Percentiles rank a stretch among this genome's conserved stretches.
Evolutionary conservation across 2,113 vertebrate genomes (phyloP).

Genomic region (Eurystomus gularis): DNA sequence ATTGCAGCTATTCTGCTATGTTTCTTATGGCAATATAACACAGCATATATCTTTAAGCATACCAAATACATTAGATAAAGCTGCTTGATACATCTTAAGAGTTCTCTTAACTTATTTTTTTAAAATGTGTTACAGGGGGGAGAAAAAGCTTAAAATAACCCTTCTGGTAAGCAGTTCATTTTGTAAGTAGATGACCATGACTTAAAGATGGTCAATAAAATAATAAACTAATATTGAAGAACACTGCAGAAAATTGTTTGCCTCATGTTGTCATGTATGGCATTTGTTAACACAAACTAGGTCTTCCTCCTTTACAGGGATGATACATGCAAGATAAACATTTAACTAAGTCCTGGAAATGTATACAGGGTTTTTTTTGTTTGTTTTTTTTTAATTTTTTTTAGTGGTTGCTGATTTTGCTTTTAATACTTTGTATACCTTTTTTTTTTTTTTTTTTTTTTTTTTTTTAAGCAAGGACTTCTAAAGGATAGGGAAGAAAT

Average conservation of each 20-base stretch:
- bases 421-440: neutral
- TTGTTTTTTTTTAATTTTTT: too few relatives aligned
- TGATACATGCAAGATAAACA: neutral
- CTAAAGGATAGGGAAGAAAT: neutral
- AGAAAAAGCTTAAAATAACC: neutral
- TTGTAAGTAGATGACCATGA: neutral
- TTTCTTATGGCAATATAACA: neutral
- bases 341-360: neutral
- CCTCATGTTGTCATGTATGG: neutral
- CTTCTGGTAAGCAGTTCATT: neutral
- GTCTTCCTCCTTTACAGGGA: neutral
- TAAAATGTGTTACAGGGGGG: neutral
- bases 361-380: neutral
- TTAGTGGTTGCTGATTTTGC: neutral
- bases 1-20: neutral
- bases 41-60: neutral
- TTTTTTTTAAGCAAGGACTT: neutral
- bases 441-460: neutral
- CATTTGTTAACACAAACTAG: neutral
- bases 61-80: neutral
- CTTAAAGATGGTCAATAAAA: neutral
- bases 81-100: neutral
- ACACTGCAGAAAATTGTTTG: neutral
- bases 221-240: neutral
- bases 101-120: neutral